Base-by-base conservation (phyloP, 2,797 vertebrate genomes). In the Xiphorhynchus erythropygius region DNA sequence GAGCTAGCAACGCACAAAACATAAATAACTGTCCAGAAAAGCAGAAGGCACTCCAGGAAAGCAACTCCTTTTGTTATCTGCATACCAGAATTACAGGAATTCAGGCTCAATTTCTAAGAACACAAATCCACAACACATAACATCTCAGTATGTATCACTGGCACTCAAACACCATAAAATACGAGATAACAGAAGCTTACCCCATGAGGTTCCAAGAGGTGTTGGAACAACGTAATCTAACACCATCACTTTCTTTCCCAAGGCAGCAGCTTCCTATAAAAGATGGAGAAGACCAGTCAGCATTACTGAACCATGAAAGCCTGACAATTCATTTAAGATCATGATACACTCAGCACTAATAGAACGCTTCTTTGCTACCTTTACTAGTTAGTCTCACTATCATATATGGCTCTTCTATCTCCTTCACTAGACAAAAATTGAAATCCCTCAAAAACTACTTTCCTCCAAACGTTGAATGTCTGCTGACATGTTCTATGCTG, bases 241-340 rank as follows among this genome's bases (percentile, higher is more conserved):
- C 11, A 99, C 99, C 99, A 99, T 98, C n/a, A 99, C 99, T 87
- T 99, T 99, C 97, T 98, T 99, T n/a, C 99, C 99, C 89, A 99
- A 95, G 2, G 32, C 3, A 65, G 99, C 98, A 32, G 99, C 98
- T 98, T 99, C 99, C 99, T 99, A 53, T 10, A 78, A 97, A 83
- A 89, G 50, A 57, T 7, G 3, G 22, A 57, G 15, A 74, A 47
- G 8, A n/a, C 11, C n/a, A 42, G 27, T 55, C 23, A 74, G 73
- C 56, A 55, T 41, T 28, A 44, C 18, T 60, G 30, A 84, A 22
- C 57, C 24, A 77, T 53, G 59, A 79, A 53, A 46, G 18, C 7
- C 23, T 39, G 27, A 15, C 24, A 7, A 4, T 28, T 78, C 21
- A 9, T 65, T 94, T n/a, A 77, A 0, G 2, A 22, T n/a, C 56